These are phyloP conservation scores for Sinocyclocheilus maitianheensis DNA, from an alignment of 2,113 vertebrate genomes.

Conservation along the genomic window DNA sequence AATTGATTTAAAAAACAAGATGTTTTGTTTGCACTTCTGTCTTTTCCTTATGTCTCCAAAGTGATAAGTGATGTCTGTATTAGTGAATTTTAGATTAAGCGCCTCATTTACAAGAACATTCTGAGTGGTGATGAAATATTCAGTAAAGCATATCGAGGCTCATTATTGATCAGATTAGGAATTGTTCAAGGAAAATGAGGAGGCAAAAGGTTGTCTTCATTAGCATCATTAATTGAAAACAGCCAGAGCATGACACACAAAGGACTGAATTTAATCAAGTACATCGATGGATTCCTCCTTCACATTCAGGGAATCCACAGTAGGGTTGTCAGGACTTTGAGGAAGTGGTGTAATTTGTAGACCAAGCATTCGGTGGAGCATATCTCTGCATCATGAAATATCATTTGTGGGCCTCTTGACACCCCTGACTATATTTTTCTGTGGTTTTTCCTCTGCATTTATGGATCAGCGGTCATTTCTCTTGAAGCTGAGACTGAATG, in stretches of 20 bases:
- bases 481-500: neutral
- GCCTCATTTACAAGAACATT: neutral
- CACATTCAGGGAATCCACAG: neutral
- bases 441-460: neutral
- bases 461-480: slow-evolving; percentile 28
- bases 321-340: neutral
- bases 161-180: slow-evolving; percentile 45
- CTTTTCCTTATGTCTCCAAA: neutral
- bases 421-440: neutral
- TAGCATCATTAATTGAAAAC: slow-evolving; percentile 13
- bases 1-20: slow-evolving; percentile 29
- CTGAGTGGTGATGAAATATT: neutral
- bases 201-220: slow-evolving; percentile 16
- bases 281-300: neutral
- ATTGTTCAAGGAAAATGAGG: slow-evolving; percentile 23
- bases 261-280: slow-evolving; percentile 20
- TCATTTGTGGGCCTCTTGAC: neutral
- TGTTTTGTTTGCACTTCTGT: slow-evolving; percentile 25
- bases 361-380: slow-evolving; percentile 6
- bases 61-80: slow-evolving; percentile 10
- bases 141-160: slow-evolving; percentile 18
- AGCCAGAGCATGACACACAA: neutral
- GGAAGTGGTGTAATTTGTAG: neutral
- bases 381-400: slow-evolving; percentile 15
- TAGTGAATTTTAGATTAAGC: slow-evolving; percentile 15